These are phyloP conservation scores for Iguana delicatissima DNA, from an alignment of 2,797 vertebrate species.

Conservation along the genomic window DNA sequence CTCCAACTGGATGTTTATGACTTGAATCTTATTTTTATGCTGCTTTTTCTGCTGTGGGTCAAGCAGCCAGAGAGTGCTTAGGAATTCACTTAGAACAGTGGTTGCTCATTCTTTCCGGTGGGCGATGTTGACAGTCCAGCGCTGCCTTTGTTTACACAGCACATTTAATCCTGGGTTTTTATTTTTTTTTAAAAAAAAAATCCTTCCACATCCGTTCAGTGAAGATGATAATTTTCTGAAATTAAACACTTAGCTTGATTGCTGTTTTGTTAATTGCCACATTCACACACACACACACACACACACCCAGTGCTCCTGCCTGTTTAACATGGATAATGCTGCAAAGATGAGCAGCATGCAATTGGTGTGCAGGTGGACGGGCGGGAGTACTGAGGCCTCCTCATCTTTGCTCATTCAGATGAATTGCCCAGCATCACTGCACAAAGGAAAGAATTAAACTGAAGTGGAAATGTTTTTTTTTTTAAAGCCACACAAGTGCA, in stretches of 20 bases:
- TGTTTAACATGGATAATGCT: slow-evolving; percentile 74
- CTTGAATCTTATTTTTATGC: not conserved
- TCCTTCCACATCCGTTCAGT: slow-evolving; percentile 71
- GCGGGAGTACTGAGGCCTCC: slow-evolving; percentile 6
- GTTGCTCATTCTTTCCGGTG: slow-evolving; percentile 12
- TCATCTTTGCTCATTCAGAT: not conserved
- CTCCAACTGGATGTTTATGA: not conserved
- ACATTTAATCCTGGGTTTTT: slow-evolving; percentile 58
- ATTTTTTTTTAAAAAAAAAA: slow-evolving; percentile 40
- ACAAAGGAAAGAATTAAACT: slow-evolving; percentile 29
- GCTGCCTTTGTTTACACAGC: slow-evolving; percentile 74
- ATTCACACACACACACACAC: too few relatives aligned
- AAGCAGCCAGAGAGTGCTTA: not conserved
- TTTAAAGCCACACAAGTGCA: not conserved
- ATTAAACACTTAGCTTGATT: slow-evolving; percentile 82
- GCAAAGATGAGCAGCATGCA: slow-evolving; percentile 61
- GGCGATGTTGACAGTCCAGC: slow-evolving; percentile 50
- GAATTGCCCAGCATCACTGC: not conserved
- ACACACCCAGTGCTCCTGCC: slow-evolving; percentile 73
- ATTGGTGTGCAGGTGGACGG: slow-evolving; percentile 50
- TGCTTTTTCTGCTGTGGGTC: slow-evolving; percentile 9
- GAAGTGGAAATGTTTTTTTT: not conserved
- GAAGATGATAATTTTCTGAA: slow-evolving; percentile 78
- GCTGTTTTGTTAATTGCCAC: slow-evolving; percentile 80
- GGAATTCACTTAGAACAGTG: slow-evolving; percentile 13